Conservation (phyloP, 2,113 vertebrate species). For the Colistium nudipinnis region DNA sequence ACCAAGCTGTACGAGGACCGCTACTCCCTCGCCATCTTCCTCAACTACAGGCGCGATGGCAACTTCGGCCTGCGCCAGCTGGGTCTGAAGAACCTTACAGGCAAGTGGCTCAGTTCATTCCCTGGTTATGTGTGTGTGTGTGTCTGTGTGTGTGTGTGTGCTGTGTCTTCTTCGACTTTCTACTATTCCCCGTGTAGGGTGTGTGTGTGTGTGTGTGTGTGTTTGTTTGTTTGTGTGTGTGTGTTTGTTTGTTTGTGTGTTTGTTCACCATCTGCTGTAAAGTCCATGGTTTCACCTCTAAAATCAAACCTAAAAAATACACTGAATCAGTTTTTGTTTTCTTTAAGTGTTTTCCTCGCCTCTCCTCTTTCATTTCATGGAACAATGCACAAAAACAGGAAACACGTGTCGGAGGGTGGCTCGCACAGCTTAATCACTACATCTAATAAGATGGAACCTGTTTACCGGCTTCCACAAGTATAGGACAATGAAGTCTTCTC, state of each 20-base stretch:
- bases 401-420: neutral
- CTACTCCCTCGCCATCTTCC: slow-evolving; percentile 93
- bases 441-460: neutral
- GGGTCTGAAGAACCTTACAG: slow-evolving; percentile 93
- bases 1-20: slow-evolving; percentile 96
- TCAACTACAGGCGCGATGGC: slow-evolving; percentile 97
- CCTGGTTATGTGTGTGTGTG: neutral
- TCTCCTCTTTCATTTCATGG: neutral
- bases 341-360: slow-evolving; percentile 5
- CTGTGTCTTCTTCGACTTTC: too few relatives aligned
- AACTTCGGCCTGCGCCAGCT: slow-evolving; percentile 94
- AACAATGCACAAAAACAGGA: neutral
- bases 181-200: too few relatives aligned
- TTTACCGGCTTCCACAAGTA: neutral
- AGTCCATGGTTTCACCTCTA: neutral
- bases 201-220: neutral
- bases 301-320: neutral
- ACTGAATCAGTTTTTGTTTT: neutral
- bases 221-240: neutral
- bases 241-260: neutral
- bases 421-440: neutral
- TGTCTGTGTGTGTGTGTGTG: neutral
- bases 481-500: neutral
- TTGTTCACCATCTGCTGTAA: too few relatives aligned
- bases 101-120: slow-evolving; percentile 63